A percentile compares a stretch with the other conserved stretches of the same genome.
These are phyloP conservation scores for Spilogale gracilis DNA, from an alignment of 2,113 vertebrate species.

Conservation along the genomic window DNA sequence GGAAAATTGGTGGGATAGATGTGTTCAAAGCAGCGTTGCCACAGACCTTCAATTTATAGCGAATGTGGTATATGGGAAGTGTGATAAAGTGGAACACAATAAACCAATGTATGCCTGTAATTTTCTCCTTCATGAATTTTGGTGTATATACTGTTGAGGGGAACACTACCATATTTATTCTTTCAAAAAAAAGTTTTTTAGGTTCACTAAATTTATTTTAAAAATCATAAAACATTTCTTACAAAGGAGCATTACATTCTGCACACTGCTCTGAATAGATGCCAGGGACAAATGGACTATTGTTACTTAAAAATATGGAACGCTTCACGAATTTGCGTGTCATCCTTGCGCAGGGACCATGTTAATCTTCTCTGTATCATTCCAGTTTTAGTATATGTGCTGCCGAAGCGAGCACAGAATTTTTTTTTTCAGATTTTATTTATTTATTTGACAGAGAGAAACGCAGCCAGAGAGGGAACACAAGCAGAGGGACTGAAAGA, in stretches of 20 bases:
- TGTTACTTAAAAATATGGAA: slow-evolving; percentile 60
- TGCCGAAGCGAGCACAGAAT: too few species aligned
- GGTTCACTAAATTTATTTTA: slow-evolving; percentile 80
- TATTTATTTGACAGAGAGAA: too few species aligned
- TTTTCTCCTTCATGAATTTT: slow-evolving; percentile 15
- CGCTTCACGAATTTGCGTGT: too few species aligned
- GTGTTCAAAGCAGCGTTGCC: neutral
- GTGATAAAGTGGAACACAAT: neutral
- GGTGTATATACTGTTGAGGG: neutral
- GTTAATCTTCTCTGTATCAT: too few species aligned
- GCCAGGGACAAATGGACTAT: slow-evolving; percentile 83
- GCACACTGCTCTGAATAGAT: slow-evolving; percentile 90
- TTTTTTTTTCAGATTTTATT: too few species aligned
- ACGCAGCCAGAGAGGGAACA: too few species aligned
- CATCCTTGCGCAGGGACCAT: too few species aligned
- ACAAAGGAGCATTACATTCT: slow-evolving; percentile 92
- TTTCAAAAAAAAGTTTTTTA: neutral
- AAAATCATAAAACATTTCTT: slow-evolving; percentile 89
- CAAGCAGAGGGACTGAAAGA: too few species aligned
- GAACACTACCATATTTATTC: neutral
- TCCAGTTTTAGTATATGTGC: too few species aligned
- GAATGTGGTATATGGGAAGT: neutral
- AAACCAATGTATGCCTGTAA: neutral
- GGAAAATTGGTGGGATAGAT: neutral
- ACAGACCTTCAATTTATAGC: neutral